A percentile compares a stretch with the other conserved stretches of the same genome.
These are phyloP conservation scores for Microplitis manilae DNA, from an alignment of 2,888 invertebrate genomes.

Conservation along the genomic window DNA sequence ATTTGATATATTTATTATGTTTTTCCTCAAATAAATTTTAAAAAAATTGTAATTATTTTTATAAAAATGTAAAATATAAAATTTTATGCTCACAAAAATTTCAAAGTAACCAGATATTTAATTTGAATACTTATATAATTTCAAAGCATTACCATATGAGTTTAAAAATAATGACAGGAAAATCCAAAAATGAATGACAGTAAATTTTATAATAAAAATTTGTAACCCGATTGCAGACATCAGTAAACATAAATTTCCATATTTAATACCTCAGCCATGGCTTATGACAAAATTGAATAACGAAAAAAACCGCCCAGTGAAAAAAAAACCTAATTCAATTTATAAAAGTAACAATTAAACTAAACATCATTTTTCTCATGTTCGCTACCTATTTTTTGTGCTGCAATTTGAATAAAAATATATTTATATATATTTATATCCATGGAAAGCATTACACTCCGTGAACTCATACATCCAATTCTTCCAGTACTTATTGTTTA, in stretches of 20 bases:
- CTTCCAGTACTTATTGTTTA: slow-evolving; percentile 27
- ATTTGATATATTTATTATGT: too few species aligned
- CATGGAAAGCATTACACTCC: not conserved
- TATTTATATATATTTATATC: not conserved
- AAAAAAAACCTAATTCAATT: not conserved
- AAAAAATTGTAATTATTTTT: too few species aligned
- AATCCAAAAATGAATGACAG: not conserved
- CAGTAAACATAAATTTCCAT: not conserved
- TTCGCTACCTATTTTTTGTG: too few species aligned
- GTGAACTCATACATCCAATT: not conserved
- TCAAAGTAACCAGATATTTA: not conserved
- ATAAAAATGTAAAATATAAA: too few species aligned
- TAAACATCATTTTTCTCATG: too few species aligned
- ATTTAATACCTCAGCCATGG: not conserved
- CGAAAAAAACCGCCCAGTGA: not conserved
- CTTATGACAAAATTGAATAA: not conserved
- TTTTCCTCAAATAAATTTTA: too few species aligned
- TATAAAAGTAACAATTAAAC: too few species aligned
- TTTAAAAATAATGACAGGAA: not conserved
- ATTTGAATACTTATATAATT: not conserved
- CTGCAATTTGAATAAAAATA: too few species aligned
- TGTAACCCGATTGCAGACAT: not conserved
- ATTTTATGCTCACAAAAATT: not conserved
- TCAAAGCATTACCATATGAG: not conserved
- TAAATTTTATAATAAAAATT: not conserved